Evolutionary conservation across 2,888 invertebrate genomes (phyloP).

Genomic region (Hirudinaria manillensis): DNA sequence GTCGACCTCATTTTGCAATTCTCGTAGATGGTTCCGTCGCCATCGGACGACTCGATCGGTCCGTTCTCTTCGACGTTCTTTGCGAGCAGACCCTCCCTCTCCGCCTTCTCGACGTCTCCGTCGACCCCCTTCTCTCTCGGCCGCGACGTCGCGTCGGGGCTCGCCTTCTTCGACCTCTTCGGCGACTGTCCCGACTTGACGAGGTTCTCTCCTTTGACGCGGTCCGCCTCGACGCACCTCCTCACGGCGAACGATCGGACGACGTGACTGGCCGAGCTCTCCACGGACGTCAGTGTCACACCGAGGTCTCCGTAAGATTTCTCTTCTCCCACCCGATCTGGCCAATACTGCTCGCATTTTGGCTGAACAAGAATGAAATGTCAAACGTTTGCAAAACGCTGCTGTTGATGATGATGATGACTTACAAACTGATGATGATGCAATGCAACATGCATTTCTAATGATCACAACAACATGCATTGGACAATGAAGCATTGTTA

Average conservation of each 20-base stretch:
- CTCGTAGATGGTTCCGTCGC: slow-evolving; percentile 24
- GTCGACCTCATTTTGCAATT: slow-evolving; percentile 7
- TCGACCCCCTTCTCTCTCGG: background rate
- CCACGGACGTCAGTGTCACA: slow-evolving; percentile 79
- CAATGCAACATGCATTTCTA: background rate
- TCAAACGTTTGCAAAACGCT: background rate
- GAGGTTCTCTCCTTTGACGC: slow-evolving; percentile 12
- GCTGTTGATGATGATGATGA: too few species aligned
- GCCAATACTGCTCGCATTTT: slow-evolving; percentile 87
- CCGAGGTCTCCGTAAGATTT: slow-evolving; percentile 76
- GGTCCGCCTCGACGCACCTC: slow-evolving; percentile 52
- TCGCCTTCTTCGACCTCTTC: background rate
- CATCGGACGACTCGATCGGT: background rate
- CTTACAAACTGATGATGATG: background rate
- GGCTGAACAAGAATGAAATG: slow-evolving; percentile 48
- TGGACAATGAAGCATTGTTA: background rate
- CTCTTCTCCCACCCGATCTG: slow-evolving; percentile 66
- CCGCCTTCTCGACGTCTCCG: background rate
- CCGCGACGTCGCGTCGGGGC: background rate
- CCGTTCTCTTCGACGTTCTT: slow-evolving; percentile 3
- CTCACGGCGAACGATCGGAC: slow-evolving; percentile 72
- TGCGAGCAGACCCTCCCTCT: slow-evolving; percentile 1
- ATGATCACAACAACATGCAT: background rate
- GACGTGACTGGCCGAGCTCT: slow-evolving; percentile 62
- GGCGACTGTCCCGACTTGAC: background rate